Conservation (phyloP, 1,140 invertebrate species). For the Drosophila subpulchrella region DNA sequence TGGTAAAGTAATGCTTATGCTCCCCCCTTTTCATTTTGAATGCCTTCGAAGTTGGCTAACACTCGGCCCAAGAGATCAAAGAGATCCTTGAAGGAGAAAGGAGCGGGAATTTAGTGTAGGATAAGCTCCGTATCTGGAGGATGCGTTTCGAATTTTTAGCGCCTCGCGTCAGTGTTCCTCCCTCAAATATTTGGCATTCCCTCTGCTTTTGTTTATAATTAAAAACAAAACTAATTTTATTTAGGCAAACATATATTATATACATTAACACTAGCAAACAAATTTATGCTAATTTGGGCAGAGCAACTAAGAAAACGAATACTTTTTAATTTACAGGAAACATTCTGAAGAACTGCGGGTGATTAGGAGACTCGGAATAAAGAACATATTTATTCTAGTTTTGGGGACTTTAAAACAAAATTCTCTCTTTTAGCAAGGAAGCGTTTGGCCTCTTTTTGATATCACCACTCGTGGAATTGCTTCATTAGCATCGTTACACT, state of each 20-base stretch:
- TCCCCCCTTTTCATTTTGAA: conserved; percentile 6
- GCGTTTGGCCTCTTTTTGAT: conserved; percentile 79
- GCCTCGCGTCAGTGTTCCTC: conserved; percentile 41
- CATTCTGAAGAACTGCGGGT: conserved; percentile 32
- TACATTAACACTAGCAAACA: conserved; percentile 65
- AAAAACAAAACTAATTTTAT: conserved; percentile 8
- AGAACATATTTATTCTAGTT: neutral
- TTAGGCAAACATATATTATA: conserved; percentile 13
- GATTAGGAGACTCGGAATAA: conserved; percentile 21
- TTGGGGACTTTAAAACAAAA: neutral
- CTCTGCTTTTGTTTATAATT: conserved; percentile 24
- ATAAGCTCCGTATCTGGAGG: conserved; percentile 25
- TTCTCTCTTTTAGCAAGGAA: conserved; percentile 54
- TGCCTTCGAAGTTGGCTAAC: conserved; percentile 39
- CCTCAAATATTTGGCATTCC: conserved; percentile 46
- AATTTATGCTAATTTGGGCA: conserved; percentile 59
- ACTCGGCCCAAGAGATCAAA: conserved; percentile 49
- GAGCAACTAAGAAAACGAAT: conserved; percentile 64
- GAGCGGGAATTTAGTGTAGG: conserved; percentile 39
- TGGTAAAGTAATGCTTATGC: conserved; percentile 23
- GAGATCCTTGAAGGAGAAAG: conserved; percentile 50
- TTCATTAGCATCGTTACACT: conserved; percentile 72
- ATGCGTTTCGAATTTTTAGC: conserved; percentile 17
- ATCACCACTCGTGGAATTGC: conserved; percentile 76
- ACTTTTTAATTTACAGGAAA: conserved; percentile 75